Base-by-base conservation (phyloP, 2,113 vertebrate genomes). In the Corydoras sp. region DNA sequence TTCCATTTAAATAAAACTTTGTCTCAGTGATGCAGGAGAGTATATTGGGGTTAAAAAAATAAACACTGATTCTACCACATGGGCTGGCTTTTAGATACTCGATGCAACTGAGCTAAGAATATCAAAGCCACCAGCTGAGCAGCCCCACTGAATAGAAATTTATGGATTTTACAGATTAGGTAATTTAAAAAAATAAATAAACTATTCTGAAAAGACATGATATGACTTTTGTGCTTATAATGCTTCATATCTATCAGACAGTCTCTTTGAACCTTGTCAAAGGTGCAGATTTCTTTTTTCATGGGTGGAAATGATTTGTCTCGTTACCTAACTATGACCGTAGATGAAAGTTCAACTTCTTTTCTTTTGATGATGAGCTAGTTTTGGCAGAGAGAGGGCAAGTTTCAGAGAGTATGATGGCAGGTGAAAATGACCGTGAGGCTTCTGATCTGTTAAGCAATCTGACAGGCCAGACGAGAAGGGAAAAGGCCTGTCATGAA, bases 231-330 rank as follows among this genome's bases (percentile, higher is more conserved):
- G 66, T 60, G 32, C 53, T 77, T 60, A 62, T 79, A 59, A 15
- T 69, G 74, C 72, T 75, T 75, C 75, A 75, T 31, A 79, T 81
- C 54, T 75, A 72, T 71, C 30, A 76, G 67, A 71, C 50, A 58
- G 69, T 67, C 68, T 62, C 35, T 56, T 51, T 65, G 51, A 56
- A 64, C 29, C 68, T 14, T 62, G 54, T 75, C 60, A 54, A 63
- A 35, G 51, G 54, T 53, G 35, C 35, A 5, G 60, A 75, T 63
- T 75, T 63, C 69, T 58, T 54, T 66, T 71, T 75, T 67, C 60
- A 54, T 32, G 62, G 24, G 51, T 13, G 51, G 43, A 12, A 53
- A 69, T 10, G 48, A 71, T 75, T 74, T 54, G 62, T 5, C 5
- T 71, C 35, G 9, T 11, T 60, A 50, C 10, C 35, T 65, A 11